A percentile compares a stretch with the other conserved stretches of the same genome.
Conservation (phyloP, 2,113 vertebrate genomes). For the Cynopterus brachyotis region DNA sequence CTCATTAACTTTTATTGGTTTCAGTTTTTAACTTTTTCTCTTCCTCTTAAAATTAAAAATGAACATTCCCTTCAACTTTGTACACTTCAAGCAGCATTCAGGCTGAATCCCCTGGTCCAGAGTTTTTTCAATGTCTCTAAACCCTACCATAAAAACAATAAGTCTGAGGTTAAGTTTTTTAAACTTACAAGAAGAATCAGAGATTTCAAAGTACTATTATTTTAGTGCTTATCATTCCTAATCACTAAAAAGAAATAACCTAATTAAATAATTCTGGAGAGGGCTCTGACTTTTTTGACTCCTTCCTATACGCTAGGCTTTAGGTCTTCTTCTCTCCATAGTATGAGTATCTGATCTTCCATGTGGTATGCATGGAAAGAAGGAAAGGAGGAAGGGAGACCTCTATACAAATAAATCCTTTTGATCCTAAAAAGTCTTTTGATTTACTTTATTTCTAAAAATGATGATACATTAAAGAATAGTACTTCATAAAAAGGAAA, state of each 20-base stretch:
- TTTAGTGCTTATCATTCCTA: not conserved
- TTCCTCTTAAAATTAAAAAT: constrained; percentile 71
- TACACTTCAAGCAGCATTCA: not conserved
- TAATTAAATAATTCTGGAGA: not conserved
- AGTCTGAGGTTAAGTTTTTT: not conserved
- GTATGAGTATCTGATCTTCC: not conserved
- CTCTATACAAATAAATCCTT: not conserved
- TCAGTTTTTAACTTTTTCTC: constrained; percentile 72
- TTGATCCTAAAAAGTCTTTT: not conserved
- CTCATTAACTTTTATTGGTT: constrained; percentile 80
- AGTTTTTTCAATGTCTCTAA: not conserved
- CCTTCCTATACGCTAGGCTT: not conserved
- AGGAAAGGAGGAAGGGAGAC: too few relatives aligned
- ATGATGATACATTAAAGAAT: not conserved
- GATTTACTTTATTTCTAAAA: constrained; percentile 17
- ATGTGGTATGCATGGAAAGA: not conserved
- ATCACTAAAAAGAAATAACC: not conserved
- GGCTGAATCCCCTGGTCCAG: not conserved
- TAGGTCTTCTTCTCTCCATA: not conserved
- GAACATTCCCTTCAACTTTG: not conserved
- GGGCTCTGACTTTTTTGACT: not conserved
- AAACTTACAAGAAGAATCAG: not conserved
- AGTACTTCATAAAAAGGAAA: constrained; percentile 41
- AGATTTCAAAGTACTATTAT: not conserved
- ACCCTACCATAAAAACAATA: not conserved